Conservation (phyloP, 2,113 vertebrate species). For the Sterrhoptilus dennistouni region DNA sequence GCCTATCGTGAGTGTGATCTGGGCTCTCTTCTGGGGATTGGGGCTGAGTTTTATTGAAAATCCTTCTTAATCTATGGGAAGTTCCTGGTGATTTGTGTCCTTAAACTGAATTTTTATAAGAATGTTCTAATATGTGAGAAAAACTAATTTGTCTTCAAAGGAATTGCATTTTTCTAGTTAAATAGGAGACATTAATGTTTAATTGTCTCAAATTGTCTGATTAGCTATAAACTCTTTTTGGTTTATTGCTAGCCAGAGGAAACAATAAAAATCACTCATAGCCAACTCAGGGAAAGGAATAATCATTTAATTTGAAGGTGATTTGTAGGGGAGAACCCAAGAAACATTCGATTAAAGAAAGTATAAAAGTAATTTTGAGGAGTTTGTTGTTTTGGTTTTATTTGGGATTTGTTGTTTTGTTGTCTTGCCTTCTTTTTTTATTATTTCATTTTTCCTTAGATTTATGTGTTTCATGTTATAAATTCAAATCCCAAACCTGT, state of each 20-base stretch:
- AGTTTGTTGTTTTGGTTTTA: not conserved
- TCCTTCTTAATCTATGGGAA: not conserved
- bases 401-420: not conserved
- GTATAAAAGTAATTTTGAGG: not conserved
- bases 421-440: not conserved
- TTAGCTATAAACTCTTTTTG: not conserved
- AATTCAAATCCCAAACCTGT: not conserved
- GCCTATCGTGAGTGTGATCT: constrained; percentile 85
- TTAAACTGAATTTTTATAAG: not conserved
- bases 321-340: not conserved
- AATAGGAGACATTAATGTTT: not conserved
- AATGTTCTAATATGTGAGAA: not conserved
- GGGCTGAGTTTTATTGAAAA: not conserved
- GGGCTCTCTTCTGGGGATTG: not conserved
- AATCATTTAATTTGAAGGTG: not conserved
- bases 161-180: not conserved
- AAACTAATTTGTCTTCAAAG: not conserved
- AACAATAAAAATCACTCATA: not conserved
- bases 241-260: not conserved
- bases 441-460: not conserved
- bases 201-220: not conserved
- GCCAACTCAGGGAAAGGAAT: not conserved
- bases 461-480: not conserved
- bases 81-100: not conserved
- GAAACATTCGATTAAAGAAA: not conserved